phyloP scores from a whole-genome alignment of 92 coral and sea anemone genomes.

The Paramuricea clavata region DNA sequence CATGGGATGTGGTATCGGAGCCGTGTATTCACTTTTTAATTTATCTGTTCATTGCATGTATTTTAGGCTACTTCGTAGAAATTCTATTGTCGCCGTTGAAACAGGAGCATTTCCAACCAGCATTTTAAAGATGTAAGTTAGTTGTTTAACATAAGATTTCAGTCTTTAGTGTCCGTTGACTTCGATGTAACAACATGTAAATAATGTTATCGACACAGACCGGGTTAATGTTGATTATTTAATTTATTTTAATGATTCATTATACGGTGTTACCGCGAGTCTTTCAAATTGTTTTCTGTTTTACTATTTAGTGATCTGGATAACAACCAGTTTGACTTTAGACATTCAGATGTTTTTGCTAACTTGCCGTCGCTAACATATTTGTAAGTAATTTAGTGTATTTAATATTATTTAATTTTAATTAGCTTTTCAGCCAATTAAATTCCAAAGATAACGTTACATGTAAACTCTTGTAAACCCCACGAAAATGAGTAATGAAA shows the following conservation, averaged over 20 bases:
- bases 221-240: too few relatives aligned
- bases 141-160: background rate
- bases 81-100: constrained; percentile 84
- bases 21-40: background rate
- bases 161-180: too few relatives aligned
- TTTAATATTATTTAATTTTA: background rate
- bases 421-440: too few relatives aligned
- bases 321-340: constrained; percentile 81
- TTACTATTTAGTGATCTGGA: constrained; percentile 60
- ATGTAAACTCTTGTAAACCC: too few relatives aligned
- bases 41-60: background rate
- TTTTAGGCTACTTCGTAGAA: constrained; percentile 58
- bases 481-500: too few relatives aligned
- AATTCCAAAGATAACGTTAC: too few relatives aligned
- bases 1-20: background rate
- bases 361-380: constrained; percentile 66
- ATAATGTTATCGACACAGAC: too few relatives aligned
- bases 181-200: too few relatives aligned
- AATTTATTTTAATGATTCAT: too few relatives aligned
- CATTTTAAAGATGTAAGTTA: constrained; percentile 74
- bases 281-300: background rate
- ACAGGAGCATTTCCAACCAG: constrained; percentile 86
- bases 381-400: constrained; percentile 76
- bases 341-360: constrained; percentile 89
- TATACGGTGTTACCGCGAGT: too few relatives aligned